A percentile compares a stretch with the other conserved stretches of the same genome.
These are phyloP conservation scores for Pachyramphus minor DNA, from an alignment of 2,113 vertebrate species.

Conservation along the genomic window DNA sequence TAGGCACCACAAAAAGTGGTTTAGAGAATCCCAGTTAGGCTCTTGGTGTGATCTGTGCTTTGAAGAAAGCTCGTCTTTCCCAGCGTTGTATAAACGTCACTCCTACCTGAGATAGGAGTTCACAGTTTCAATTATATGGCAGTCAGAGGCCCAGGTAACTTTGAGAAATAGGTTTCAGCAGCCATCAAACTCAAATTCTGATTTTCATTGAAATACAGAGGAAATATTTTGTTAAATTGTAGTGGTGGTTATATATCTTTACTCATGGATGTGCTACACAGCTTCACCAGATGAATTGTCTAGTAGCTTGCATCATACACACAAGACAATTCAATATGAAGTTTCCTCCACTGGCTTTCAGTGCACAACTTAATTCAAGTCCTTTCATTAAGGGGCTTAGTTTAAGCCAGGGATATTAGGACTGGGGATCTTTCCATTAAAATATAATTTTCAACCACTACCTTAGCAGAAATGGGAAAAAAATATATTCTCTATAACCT, in stretches of 20 bases:
- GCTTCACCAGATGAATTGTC: not conserved
- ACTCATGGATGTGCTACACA: not conserved
- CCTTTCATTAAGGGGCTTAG: not conserved
- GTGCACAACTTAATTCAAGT: not conserved
- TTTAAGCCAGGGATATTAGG: not conserved
- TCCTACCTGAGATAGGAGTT: not conserved
- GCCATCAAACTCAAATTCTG: not conserved
- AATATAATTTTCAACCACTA: not conserved
- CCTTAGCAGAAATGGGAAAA: not conserved
- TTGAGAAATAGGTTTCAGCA: not conserved
- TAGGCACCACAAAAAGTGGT: not conserved
- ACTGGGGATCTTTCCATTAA: not conserved
- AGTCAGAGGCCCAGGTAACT: not conserved
- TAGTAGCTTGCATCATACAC: not conserved
- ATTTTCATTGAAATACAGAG: not conserved
- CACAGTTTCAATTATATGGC: not conserved
- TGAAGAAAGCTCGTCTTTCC: not conserved
- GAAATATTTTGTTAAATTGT: not conserved
- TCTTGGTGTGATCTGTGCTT: not conserved
- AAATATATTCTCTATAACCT: not conserved
- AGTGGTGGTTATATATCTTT: not conserved
- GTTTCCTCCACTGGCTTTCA: not conserved
- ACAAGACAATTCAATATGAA: not conserved
- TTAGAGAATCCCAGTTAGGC: not conserved
- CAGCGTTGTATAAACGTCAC: not conserved